A percentile compares a stretch with the other conserved stretches of the same genome.
Evolutionary conservation across 1,140 invertebrate species (phyloP).

Genomic region (Orius insidiosus): DNA sequence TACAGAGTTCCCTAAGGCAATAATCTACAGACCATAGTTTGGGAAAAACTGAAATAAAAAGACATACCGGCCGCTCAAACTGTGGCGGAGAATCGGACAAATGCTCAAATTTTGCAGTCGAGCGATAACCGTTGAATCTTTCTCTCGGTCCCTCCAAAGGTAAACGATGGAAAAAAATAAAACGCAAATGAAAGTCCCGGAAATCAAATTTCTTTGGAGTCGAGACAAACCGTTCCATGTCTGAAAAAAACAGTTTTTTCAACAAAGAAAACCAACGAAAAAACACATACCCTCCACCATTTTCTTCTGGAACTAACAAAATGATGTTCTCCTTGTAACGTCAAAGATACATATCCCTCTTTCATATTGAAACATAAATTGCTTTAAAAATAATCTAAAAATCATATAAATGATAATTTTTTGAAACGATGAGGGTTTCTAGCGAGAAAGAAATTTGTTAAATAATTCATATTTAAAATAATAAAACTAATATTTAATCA

Average conservation of each 20-base stretch:
- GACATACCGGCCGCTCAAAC: background rate
- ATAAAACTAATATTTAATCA: too few relatives aligned
- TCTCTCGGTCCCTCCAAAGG: conserved; percentile 16
- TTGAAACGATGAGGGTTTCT: background rate
- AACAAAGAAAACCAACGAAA: too few relatives aligned
- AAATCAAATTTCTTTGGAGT: conserved; percentile 54
- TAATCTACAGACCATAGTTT: too few relatives aligned
- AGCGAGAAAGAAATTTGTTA: too few relatives aligned
- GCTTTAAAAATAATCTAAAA: background rate
- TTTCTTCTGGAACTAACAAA: background rate
- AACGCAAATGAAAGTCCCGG: conserved; percentile 34
- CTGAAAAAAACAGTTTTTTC: conserved; percentile 26
- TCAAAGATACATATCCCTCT: background rate
- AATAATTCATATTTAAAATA: too few relatives aligned
- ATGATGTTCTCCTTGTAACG: background rate
- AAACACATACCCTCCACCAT: background rate
- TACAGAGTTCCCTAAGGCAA: too few relatives aligned
- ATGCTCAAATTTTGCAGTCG: background rate
- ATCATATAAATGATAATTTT: background rate
- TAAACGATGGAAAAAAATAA: conserved; percentile 36
- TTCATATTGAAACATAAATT: background rate
- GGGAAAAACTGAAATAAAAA: too few relatives aligned
- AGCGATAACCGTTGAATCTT: background rate
- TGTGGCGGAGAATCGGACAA: background rate
- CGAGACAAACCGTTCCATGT: conserved; percentile 71